Percentiles rank a stretch among this genome's conserved stretches.
Evolutionary conservation across 2,797 vertebrate genomes (phyloP).

Genomic region (Hippoglossus hippoglossus): DNA sequence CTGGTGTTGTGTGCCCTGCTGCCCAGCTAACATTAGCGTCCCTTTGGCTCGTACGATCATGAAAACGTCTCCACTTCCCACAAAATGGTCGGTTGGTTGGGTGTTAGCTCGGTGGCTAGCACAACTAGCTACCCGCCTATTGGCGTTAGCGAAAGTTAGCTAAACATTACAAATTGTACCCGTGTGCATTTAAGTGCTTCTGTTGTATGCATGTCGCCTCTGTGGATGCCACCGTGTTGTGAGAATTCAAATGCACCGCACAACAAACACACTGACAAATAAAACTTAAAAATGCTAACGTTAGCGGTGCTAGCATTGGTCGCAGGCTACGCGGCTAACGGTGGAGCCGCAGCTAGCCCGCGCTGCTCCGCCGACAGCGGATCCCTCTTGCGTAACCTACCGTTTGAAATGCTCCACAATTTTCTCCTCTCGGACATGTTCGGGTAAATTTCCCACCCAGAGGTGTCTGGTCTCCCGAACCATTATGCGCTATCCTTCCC

Average conservation of each 20-base stretch:
- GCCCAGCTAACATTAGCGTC: slow-evolving; percentile 40
- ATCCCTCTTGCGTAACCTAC: slow-evolving; percentile 87
- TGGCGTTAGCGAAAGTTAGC: slow-evolving; percentile 62
- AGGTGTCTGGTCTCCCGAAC: slow-evolving; percentile 99
- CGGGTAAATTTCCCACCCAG: slow-evolving; percentile 99
- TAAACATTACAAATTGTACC: slow-evolving; percentile 25
- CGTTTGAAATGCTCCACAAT: slow-evolving; percentile 99
- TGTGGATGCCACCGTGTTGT: background rate
- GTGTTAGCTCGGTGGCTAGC: slow-evolving; percentile 72
- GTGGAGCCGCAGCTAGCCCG: slow-evolving; percentile 65
- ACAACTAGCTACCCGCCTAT: slow-evolving; percentile 43
- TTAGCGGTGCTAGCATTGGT: slow-evolving; percentile 63
- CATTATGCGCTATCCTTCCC: slow-evolving; percentile 88
- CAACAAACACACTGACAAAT: background rate
- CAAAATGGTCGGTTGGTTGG: slow-evolving; percentile 79
- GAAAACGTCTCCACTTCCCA: slow-evolving; percentile 77
- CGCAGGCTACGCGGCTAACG: slow-evolving; percentile 50
- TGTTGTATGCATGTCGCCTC: background rate
- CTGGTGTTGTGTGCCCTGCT: slow-evolving; percentile 1
- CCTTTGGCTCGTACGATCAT: slow-evolving; percentile 54
- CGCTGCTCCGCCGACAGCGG: slow-evolving; percentile 62
- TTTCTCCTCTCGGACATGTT: slow-evolving; percentile 99
- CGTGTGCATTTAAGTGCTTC: too few species aligned
- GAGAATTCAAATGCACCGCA: background rate
- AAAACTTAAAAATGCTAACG: slow-evolving; percentile 57